Evolutionary conservation across 2,888 invertebrate species (phyloP), one percentile per base, ranked within the genome.

Genomic region (Andrena minutula): DNA sequence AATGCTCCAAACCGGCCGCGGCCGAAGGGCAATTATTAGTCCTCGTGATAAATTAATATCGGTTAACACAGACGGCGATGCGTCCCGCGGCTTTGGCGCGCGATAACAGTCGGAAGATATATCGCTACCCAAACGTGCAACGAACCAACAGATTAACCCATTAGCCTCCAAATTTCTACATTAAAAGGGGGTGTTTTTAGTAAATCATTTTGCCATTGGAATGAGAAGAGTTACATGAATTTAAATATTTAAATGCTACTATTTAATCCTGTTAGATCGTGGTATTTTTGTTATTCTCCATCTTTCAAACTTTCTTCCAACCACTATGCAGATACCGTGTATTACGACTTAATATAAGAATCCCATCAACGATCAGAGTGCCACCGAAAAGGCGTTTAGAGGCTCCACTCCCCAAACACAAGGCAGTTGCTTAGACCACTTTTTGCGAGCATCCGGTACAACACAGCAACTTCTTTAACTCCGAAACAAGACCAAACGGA

Each of bases 1-100:
- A 60, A 63, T 56, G 56, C 56, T 41, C 56, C 60, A 70, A 73
- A 74, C 63, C 79, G 53, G 53, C 47, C 63, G 41, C 75, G 51
- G n/a, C 41, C 61, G n/a, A 16, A 12, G 12, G 20, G 61, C 66
- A 79, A 84, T 85, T 81, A 82, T 84, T 79, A 47, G 73, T 32
- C 41, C 16, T 49, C 68, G 28, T 76, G 82, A 82, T 82, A 72
- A 79, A 85, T 85, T 82, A 71, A 82, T 76, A 58, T 56, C n/a
- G 70, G 73, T 73, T 75, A 69, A 77, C 49, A 51, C 16, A 53
- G 64, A 49, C 74, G 51, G 35, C 65, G 70, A 58, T 65, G 72
- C 53, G 30, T 51, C 79, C 41, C 56, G 61, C 23, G 65, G 71
- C 51, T 77, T 71, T 51, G 51, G 20, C 58, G 51, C 49, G 64